A percentile compares a stretch with the other conserved stretches of the same genome.
Evolutionary conservation across 1,140 invertebrate genomes (phyloP).

Genomic region (Hirudo medicinalis): DNA sequence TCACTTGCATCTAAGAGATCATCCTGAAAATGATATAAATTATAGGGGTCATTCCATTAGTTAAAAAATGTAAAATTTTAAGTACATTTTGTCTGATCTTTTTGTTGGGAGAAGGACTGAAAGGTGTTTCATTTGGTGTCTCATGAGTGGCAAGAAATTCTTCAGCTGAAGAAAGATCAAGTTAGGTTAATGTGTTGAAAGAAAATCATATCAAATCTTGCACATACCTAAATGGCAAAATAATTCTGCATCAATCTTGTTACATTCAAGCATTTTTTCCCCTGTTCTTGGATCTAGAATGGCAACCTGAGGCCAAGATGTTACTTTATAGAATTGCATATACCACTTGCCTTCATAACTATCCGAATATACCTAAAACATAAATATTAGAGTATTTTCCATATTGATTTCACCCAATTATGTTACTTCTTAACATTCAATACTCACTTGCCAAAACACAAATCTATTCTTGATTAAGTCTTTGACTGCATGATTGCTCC

Average conservation of each 20-base stretch:
- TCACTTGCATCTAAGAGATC: slow-evolving; percentile 43
- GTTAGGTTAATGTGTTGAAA: background rate
- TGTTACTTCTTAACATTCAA: background rate
- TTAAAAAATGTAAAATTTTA: background rate
- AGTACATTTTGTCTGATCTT: background rate
- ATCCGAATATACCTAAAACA: slow-evolving; percentile 52
- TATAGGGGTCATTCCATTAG: background rate
- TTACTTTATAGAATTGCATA: slow-evolving; percentile 57
- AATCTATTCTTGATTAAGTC: slow-evolving; percentile 57
- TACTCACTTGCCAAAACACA: slow-evolving; percentile 60
- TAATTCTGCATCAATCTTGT: slow-evolving; percentile 44
- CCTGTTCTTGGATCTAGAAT: slow-evolving; percentile 55
- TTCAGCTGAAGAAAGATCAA: background rate
- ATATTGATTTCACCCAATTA: background rate
- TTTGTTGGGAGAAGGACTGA: slow-evolving; percentile 2
- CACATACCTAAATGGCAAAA: slow-evolving; percentile 43
- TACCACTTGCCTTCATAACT: slow-evolving; percentile 55
- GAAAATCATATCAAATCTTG: background rate
- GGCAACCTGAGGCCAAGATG: slow-evolving; percentile 56
- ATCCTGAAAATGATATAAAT: slow-evolving; percentile 11
- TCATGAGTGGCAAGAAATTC: background rate
- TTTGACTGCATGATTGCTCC: slow-evolving; percentile 55
- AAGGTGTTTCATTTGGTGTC: background rate
- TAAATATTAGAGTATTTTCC: slow-evolving; percentile 18
- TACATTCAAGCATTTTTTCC: slow-evolving; percentile 49